These are phyloP conservation scores for Caiman crocodilus DNA, from an alignment of 2,797 vertebrate genomes.

Conservation along the genomic window DNA sequence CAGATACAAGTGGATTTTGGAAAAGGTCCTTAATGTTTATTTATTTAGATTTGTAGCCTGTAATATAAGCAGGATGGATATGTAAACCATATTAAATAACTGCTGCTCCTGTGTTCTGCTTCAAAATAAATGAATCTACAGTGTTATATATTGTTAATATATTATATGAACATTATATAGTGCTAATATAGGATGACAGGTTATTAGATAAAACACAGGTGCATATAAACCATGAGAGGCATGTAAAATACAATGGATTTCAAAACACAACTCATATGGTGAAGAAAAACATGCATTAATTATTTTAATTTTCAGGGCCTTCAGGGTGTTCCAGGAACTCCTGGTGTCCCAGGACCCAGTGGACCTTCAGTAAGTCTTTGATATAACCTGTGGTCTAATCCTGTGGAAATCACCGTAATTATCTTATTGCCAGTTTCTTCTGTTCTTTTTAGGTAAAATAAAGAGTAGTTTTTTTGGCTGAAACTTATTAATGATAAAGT, in stretches of 20 bases:
- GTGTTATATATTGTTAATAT: background rate
- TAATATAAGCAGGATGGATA: background rate
- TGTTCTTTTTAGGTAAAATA: background rate
- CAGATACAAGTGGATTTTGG: background rate
- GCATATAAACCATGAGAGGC: background rate
- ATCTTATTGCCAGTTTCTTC: background rate
- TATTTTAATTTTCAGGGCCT: constrained; percentile 83
- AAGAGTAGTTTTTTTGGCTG: background rate
- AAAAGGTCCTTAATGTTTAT: background rate
- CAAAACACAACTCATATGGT: background rate
- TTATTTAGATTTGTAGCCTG: background rate
- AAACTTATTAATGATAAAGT: background rate
- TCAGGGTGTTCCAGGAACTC: constrained; percentile 89
- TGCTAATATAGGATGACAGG: background rate
- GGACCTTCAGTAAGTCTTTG: constrained; percentile 87
- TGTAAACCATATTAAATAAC: background rate
- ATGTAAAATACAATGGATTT: background rate
- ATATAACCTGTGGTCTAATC: background rate
- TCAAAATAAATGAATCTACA: background rate
- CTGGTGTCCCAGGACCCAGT: constrained; percentile 86
- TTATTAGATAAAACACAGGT: background rate
- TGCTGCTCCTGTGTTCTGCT: background rate
- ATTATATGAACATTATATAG: background rate
- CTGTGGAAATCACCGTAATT: background rate
- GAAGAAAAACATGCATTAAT: background rate